Conservation (phyloP, 2,797 vertebrate species). For the Peromyscus aztecus region DNA sequence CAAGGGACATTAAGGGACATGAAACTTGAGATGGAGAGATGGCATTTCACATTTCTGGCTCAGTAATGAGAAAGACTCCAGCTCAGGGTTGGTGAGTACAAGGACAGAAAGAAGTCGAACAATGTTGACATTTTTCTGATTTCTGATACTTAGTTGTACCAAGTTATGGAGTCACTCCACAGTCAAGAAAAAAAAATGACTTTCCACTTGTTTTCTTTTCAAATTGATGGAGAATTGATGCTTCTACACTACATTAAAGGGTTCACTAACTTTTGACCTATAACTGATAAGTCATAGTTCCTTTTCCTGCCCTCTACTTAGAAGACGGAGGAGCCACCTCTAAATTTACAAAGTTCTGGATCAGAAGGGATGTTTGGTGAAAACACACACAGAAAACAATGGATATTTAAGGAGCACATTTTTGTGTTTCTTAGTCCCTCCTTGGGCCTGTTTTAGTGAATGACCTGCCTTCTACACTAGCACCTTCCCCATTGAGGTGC, state of each 20-base stretch:
- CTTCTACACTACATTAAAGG: neutral
- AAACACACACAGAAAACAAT: neutral
- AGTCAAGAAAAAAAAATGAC: neutral
- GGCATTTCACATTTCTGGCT: neutral
- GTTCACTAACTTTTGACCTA: neutral
- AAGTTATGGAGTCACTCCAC: neutral
- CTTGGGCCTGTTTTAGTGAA: neutral
- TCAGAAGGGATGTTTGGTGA: neutral
- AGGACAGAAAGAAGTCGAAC: neutral
- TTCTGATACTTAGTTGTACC: neutral
- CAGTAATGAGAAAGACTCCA: no score
- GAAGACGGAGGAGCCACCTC: neutral
- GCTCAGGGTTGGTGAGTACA: no score
- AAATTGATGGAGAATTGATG: neutral
- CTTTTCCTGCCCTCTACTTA: neutral
- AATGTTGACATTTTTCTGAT: neutral
- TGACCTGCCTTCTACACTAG: neutral
- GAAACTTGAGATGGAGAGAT: neutral
- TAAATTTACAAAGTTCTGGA: neutral
- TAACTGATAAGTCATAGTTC: neutral
- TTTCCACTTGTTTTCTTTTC: neutral
- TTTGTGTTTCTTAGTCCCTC: neutral
- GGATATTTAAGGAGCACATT: neutral
- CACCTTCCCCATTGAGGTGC: neutral
- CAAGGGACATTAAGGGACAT: neutral